A percentile compares a stretch with the other conserved stretches of the same genome.
Evolutionary conservation across 2,797 vertebrate genomes (phyloP).

Genomic region (Agapornis canus): DNA sequence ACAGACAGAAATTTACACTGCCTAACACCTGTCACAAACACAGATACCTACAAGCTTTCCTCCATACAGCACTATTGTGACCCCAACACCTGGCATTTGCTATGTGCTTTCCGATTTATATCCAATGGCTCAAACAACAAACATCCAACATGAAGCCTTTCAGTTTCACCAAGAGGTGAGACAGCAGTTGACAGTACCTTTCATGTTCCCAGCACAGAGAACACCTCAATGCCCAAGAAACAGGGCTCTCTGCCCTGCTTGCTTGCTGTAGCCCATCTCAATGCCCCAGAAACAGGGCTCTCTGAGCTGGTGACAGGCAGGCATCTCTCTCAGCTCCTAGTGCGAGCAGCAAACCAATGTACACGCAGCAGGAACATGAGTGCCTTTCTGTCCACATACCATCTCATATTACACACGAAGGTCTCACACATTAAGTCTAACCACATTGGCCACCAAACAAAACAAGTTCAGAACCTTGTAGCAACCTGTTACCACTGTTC

Average conservation of each 20-base stretch:
- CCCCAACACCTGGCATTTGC: rapidly evolving
- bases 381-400: conserved; percentile 18
- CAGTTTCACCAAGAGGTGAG: neutral
- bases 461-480: conserved; percentile 44
- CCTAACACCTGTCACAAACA: neutral
- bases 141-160: neutral
- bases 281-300: neutral
- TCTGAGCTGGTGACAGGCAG: neutral
- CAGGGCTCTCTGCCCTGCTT: rapidly evolving
- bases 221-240: neutral
- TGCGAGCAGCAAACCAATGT: neutral
- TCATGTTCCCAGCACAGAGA: neutral
- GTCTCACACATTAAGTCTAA: neutral
- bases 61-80: neutral
- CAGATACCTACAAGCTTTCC: neutral
- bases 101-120: neutral
- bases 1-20: neutral
- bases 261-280: neutral
- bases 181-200: neutral
- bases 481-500: conserved; percentile 18
- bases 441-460: conserved; percentile 1
- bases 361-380: neutral
- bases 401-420: conserved; percentile 12
- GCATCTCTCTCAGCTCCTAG: neutral
- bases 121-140: neutral